These are phyloP conservation scores for Isurus oxyrinchus DNA, from an alignment of 2,113 vertebrate genomes.

Conservation along the genomic window DNA sequence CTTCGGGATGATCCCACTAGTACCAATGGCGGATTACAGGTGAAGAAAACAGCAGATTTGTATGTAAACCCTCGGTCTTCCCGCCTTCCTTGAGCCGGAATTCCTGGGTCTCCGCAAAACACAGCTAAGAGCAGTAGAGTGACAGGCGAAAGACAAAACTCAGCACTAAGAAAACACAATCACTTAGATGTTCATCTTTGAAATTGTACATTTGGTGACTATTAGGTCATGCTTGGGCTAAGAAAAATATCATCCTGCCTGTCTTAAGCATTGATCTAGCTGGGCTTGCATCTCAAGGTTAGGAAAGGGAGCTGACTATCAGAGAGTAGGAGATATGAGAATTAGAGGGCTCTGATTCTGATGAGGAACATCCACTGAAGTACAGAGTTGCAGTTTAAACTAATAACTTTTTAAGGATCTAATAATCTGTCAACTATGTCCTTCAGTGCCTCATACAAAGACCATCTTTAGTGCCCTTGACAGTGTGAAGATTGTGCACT, in stretches of 20 bases:
- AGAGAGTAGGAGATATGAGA: background rate
- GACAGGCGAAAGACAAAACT: background rate
- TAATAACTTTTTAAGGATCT: background rate
- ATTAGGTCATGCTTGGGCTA: background rate
- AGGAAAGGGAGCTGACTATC: background rate
- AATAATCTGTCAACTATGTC: background rate
- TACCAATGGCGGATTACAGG: slow-evolving; percentile 74
- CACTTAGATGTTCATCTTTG: background rate
- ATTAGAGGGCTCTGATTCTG: background rate
- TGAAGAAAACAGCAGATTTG: slow-evolving; percentile 85
- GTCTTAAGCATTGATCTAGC: background rate
- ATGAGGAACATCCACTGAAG: background rate
- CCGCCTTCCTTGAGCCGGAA: slow-evolving; percentile 74
- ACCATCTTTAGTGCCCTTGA: background rate
- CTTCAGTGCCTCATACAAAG: background rate
- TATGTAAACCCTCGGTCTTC: slow-evolving; percentile 92
- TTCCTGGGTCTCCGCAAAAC: slow-evolving; percentile 90
- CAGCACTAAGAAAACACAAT: background rate
- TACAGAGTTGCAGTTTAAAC: background rate
- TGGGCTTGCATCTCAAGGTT: background rate
- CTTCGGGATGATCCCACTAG: slow-evolving; percentile 83
- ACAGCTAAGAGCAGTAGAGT: slow-evolving; percentile 63
- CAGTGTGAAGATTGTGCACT: no score
- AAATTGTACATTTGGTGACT: background rate
- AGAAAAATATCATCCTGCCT: background rate